Percentiles rank a stretch among this genome's conserved stretches.
These are phyloP conservation scores for Agonopterix arenella DNA, from an alignment of 2,888 invertebrate genomes.

Conservation along the genomic window DNA sequence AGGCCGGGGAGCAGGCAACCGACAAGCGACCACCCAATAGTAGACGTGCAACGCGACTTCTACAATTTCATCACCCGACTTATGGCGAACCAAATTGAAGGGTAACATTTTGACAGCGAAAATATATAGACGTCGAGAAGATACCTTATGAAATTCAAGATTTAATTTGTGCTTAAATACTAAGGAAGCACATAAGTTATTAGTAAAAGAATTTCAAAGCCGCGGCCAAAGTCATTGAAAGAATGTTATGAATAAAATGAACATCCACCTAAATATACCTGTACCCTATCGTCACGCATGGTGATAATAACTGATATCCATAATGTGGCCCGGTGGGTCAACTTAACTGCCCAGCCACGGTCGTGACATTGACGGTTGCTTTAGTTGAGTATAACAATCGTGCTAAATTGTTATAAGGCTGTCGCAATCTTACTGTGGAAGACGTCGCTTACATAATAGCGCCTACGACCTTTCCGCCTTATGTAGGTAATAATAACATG, in stretches of 20 bases:
- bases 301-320: conserved; percentile 31
- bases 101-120: too few species aligned
- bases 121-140: too few species aligned
- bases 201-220: too few species aligned
- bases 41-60: too few species aligned
- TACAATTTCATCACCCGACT: too few species aligned
- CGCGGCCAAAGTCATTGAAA: too few species aligned
- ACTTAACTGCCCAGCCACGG: conserved; percentile 40
- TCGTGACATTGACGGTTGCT: conserved; percentile 60
- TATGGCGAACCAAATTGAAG: too few species aligned
- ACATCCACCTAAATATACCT: neutral
- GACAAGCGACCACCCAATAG: too few species aligned
- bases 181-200: too few species aligned
- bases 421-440: conserved; percentile 31
- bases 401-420: conserved; percentile 34
- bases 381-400: conserved; percentile 30
- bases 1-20: too few species aligned
- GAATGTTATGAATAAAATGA: neutral
- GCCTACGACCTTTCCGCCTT: conserved; percentile 35
- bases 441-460: conserved; percentile 41
- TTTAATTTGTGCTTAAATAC: too few species aligned
- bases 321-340: conserved; percentile 33
- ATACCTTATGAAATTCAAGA: too few species aligned
- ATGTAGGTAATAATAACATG: neutral
- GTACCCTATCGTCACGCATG: neutral